Evolutionary conservation across 2,113 vertebrate species (phyloP), one percentile per base, ranked within the genome.

Genomic region (Hippolais icterina): DNA sequence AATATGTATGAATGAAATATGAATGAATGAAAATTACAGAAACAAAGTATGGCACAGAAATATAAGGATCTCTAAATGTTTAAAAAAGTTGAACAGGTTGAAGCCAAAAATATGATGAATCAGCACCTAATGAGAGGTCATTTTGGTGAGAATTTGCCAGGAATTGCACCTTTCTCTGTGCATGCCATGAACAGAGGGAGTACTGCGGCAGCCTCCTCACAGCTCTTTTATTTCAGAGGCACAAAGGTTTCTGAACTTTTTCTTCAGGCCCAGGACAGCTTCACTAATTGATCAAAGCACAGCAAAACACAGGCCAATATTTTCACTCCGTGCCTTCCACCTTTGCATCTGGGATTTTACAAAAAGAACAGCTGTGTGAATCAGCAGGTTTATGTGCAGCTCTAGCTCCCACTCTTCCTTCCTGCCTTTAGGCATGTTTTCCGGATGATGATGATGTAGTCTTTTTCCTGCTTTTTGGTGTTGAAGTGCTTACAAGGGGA

Each of bases 391-490:
- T 81, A 44, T 37, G 46, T 39, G 49, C 27, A 44, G 83, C 90
- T 92, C 57, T 37, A 76, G 35, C 41, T 68, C 75, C 64, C 18
- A 3, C 86, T 83, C 74, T 87, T 69, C 80, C 78, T 96, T 95
- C 75, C 90, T 96, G 90, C 79, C 54, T 49, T 89, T 60, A 60
- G 61, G 41, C 77, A 52, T 23, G 54, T 83, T 85, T 86, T 92
- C 56, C 3, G 1, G 80, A 77, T 79, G 80, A 80, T 79, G 80
- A 80, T 47, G 37, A 52, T 28, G 57, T 78, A 12, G 28, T 29
- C 96, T 93, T 80, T 80, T 86, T 70, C 77, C 74, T 92, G 59
- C 66, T 69, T 92, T 83, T 91, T 72, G 33, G 50, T 66, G 70
- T 47, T 54, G 47, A 74, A 66, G 31, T 54, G 70, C 64, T 96